These are phyloP conservation scores for Coelopa frigida DNA, from an alignment of 1,140 invertebrate species.

Conservation along the genomic window DNA sequence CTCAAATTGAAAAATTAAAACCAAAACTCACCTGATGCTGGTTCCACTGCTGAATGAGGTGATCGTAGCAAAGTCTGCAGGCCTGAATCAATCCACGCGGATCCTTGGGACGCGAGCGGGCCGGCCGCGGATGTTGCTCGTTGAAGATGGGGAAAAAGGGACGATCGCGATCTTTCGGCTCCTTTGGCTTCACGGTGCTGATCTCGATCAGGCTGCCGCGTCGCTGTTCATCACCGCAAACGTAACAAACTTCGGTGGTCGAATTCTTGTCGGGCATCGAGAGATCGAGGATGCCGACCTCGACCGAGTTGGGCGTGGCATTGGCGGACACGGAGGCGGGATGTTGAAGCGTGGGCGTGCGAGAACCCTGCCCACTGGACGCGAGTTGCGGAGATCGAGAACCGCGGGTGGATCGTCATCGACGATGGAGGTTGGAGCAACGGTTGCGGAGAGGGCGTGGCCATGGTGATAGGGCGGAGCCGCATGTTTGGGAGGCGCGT, in stretches of 20 bases:
- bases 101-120: conserved; percentile 76
- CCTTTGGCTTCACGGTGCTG: conserved; percentile 52
- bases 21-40: conserved; percentile 56
- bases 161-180: conserved; percentile 44
- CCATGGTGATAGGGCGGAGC: too few species aligned
- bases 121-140: conserved; percentile 70
- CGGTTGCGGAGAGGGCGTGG: too few species aligned
- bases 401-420: conserved; percentile 4
- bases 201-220: conserved; percentile 64
- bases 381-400: conserved; percentile 14
- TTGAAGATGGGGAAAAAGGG: conserved; percentile 80
- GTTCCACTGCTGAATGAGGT: conserved; percentile 78
- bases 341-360: too few species aligned
- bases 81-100: conserved; percentile 68
- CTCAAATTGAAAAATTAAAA: too few species aligned
- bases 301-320: conserved; percentile 20
- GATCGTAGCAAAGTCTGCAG: conserved; percentile 71
- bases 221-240: conserved; percentile 80
- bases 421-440: too few species aligned
- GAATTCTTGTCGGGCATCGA: conserved; percentile 89
- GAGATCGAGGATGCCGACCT: conserved; percentile 72
- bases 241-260: conserved; percentile 78
- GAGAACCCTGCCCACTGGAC: too few species aligned
- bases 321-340: conserved; percentile 2
- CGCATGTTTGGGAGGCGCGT: too few species aligned